These are phyloP conservation scores for Nemotelus nigrinus DNA, from an alignment of 2,888 invertebrate species.

Conservation along the genomic window DNA sequence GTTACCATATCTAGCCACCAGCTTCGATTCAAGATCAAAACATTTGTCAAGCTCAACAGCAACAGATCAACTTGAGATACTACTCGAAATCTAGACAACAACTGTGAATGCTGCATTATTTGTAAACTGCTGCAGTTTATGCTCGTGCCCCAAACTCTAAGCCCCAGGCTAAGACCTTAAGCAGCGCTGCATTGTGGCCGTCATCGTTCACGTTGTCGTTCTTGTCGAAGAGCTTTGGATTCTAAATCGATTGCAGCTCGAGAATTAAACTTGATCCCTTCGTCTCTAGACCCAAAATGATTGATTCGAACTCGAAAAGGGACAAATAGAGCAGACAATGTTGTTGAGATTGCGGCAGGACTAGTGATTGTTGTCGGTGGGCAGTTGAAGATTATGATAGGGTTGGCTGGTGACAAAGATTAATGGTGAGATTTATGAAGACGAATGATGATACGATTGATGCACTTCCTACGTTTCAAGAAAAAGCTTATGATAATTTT, in stretches of 20 bases:
- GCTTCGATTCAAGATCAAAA: conserved; percentile 21
- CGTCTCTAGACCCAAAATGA: conserved; percentile 1
- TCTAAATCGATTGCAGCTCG: no score
- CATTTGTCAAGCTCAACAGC: conserved; percentile 7
- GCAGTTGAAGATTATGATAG: conserved; percentile 27
- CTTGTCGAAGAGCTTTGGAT: no score
- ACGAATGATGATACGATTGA: conserved; percentile 5
- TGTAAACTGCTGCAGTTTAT: background rate
- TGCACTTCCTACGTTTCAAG: background rate
- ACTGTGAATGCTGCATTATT: background rate
- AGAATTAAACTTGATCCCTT: no score
- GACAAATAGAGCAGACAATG: conserved; percentile 8
- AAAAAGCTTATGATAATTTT: no score
- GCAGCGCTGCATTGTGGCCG: background rate
- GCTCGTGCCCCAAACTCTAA: background rate
- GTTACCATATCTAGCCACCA: conserved; percentile 9
- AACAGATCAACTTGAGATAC: conserved; percentile 42
- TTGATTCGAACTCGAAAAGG: conserved; percentile 25
- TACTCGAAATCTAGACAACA: background rate
- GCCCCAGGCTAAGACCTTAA: background rate
- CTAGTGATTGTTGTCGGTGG: conserved; percentile 19
- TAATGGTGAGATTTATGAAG: conserved; percentile 8
- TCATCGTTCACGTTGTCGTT: no score
- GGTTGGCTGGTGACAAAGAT: conserved; percentile 24
- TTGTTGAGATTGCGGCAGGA: conserved; percentile 33